Conservation (phyloP, 2,113 vertebrate species). For the Xyliphius kryptos region DNA sequence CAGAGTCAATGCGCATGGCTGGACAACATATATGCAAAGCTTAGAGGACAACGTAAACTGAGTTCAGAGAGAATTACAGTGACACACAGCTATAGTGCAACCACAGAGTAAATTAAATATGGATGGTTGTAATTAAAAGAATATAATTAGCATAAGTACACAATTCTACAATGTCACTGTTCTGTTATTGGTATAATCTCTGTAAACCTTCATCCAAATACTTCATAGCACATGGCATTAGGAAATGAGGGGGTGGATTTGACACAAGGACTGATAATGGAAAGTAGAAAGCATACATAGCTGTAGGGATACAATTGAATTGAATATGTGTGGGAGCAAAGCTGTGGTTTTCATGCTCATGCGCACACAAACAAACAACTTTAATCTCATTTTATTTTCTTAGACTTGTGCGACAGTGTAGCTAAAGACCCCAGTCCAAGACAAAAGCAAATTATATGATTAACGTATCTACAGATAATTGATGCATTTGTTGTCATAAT, state of each 20-base stretch:
- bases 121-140: not conserved
- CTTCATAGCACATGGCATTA: not conserved
- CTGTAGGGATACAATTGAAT: no score
- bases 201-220: not conserved
- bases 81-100: not conserved
- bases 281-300: slow-evolving; percentile 15
- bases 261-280: slow-evolving; percentile 13
- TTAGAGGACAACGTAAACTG: slow-evolving; percentile 6
- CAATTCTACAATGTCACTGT: no score
- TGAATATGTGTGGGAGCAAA: no score
- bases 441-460: no score
- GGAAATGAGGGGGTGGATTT: not conserved
- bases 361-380: not conserved
- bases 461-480: no score
- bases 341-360: slow-evolving; percentile 1
- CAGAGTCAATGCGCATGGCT: slow-evolving; percentile 5
- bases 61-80: not conserved
- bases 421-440: no score
- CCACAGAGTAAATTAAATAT: not conserved
- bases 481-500: no score
- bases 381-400: no score
- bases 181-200: no score
- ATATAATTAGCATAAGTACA: not conserved
- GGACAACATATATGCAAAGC: not conserved
- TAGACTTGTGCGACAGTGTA: no score